Evolutionary conservation across 1,140 invertebrate species (phyloP), one percentile per base, ranked within the genome.

Genomic region (Tribolium castaneum): DNA sequence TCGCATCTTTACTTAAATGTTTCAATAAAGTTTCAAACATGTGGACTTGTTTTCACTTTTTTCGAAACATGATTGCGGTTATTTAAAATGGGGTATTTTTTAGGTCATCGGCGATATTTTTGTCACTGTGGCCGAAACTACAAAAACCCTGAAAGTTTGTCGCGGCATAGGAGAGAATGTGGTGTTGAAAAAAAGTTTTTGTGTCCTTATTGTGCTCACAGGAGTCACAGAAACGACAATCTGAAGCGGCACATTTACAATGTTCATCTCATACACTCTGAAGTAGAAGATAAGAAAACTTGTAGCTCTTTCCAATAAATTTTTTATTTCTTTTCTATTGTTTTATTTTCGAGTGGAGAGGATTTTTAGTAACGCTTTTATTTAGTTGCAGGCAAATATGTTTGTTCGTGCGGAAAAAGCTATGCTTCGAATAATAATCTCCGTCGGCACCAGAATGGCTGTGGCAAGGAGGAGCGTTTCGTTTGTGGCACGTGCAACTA

Each of bases 201-300:
- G 3, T 82, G 81, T 16, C 35, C 78, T 10, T 22, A 80, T 54
- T 82, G 81, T 45, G 6, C 70, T 12, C 77, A 83, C 70, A 70
- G 45, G 25, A 79, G 78, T 35, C 80, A 83, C 22, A 78, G 78
- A 54, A 80, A 78, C 12, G 78, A 78, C 39, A 77, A 71, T 51
- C 35, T 81, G 12, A 80, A 75, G 51, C 7, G 51, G 25, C 72
- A 75, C 10, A 56, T 74, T 14, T n/a, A 50, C 3, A 51, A 19
- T n/a, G 3, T 72, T 1, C 70, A 72, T 14, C 14, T 72, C 3
- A 9, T 30, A 2, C 25, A 30, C 25, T 30, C 25, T 30, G 25
- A 30, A 30, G 25, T 30, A 30, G 25, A 30, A 30, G 25, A 30
- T 30, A 30, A 30, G 6, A 30, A 30, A 30, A 30, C 0, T 30